These are phyloP conservation scores for Thinocorus orbignyianus DNA, from an alignment of 2,113 vertebrate genomes.

Conservation along the genomic window DNA sequence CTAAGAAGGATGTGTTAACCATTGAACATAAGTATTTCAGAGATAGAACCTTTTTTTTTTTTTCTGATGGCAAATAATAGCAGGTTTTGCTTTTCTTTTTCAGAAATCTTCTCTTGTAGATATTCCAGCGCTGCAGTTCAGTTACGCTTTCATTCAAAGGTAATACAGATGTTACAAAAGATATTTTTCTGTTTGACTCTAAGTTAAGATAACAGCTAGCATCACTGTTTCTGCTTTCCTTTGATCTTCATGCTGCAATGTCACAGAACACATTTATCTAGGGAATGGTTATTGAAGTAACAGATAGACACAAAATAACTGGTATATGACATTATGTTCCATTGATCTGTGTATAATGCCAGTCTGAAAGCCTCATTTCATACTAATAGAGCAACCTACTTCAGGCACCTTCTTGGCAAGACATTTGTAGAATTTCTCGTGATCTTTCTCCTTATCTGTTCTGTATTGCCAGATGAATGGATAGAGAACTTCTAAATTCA, in stretches of 20 bases:
- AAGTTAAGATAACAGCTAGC: background rate
- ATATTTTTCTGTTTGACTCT: background rate
- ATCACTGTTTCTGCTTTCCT: background rate
- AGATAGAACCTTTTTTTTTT: background rate
- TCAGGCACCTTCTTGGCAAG: background rate
- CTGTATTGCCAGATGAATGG: background rate
- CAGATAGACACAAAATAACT: background rate
- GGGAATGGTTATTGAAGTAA: background rate
- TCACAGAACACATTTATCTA: background rate
- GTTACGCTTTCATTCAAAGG: constrained; percentile 88
- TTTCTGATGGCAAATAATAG: background rate
- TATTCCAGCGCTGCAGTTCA: constrained; percentile 91
- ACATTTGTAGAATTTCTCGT: background rate
- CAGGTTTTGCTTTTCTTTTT: constrained; percentile 17
- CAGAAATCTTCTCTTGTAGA: constrained; percentile 89
- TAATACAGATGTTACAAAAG: constrained; percentile 32
- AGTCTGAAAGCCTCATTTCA: background rate
- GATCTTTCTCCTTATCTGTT: background rate
- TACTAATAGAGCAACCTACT: background rate
- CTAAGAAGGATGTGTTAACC: background rate
- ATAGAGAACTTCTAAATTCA: background rate
- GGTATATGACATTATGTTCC: background rate
- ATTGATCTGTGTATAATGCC: background rate
- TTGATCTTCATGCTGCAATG: background rate
- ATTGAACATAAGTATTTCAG: background rate